Base-by-base conservation (phyloP, 2,113 vertebrate genomes). In the Calyptomena viridis region DNA sequence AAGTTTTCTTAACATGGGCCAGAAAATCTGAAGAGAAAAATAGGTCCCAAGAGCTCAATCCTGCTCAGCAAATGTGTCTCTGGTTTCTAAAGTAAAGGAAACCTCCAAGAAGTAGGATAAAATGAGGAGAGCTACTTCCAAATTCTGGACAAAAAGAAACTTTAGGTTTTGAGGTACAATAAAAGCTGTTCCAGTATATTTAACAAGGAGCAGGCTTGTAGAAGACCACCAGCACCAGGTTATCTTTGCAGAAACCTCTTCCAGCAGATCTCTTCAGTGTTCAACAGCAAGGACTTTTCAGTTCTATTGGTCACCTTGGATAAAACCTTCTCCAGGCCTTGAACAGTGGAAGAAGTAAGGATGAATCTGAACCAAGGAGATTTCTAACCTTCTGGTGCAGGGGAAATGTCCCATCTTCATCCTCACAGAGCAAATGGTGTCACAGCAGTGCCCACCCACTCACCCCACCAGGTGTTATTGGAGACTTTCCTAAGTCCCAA, bases 11-110 rank as follows among this genome's bases (percentile, higher is more conserved):
- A 71, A 77, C 15, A 16, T 9, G 67, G 46, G 18, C 56, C 83
- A 93, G 86, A 96, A 85, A 89, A 81, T 55, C 22, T 66, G 74
- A n/a, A 52, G 56, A 82, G 63, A 94, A 90, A 96, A 93, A 92
- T 37, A 80, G 50, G 63, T 85, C 72, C 75, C 49, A 73, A 47
- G 44, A 52, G 28, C 37, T 72, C 62, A 22, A 60, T 68, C 49
- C 19, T 94, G 44, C 86, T 47, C 75, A 92, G 71, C 68, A 95
- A 88, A 12, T 30, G 47, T 37, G 21, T 28, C 39, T 82, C 64
- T 37, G 23, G 62, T 87, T 90, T 79, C 83, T 86, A 23, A 53
- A 59, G 53, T 56, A 79, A 89, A 87, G 81, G 74, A 88, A 63
- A 47, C 30, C 72, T 89, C 35, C 31, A 52, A 84, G 50, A 69